phyloP scores from a whole-genome alignment of 1,140 invertebrate genomes.

The Chelonus insularis region DNA sequence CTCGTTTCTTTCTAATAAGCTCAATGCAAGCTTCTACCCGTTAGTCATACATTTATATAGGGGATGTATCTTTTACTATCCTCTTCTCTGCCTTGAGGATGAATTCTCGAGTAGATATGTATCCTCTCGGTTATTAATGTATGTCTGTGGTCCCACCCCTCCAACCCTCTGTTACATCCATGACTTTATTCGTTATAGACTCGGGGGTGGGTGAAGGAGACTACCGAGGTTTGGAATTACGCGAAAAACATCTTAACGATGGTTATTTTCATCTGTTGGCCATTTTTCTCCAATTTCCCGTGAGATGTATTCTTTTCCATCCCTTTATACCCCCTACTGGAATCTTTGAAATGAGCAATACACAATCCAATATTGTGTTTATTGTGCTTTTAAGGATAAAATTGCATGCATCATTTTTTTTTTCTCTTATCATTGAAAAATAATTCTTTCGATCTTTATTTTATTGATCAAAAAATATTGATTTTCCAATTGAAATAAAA shows the following conservation, averaged over 20 bases:
- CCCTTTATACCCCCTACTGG: slow-evolving; percentile 16
- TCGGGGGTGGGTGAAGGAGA: no score
- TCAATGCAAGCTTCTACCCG: slow-evolving; percentile 40
- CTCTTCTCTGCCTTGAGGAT: slow-evolving; percentile 37
- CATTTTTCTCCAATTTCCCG: slow-evolving; percentile 5
- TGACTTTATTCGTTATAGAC: slow-evolving; percentile 21
- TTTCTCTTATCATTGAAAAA: no score
- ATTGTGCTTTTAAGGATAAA: no score
- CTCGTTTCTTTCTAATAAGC: slow-evolving; percentile 52
- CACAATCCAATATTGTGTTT: no score
- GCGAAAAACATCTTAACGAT: slow-evolving; percentile 35
- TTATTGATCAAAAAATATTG: no score
- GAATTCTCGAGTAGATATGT: slow-evolving; percentile 45
- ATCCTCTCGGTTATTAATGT: slow-evolving; percentile 57
- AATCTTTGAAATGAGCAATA: no score
- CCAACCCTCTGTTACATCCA: slow-evolving; percentile 7
- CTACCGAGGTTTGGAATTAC: slow-evolving; percentile 39
- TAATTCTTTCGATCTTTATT: no score
- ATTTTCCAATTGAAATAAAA: no score
- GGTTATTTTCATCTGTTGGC: slow-evolving; percentile 40
- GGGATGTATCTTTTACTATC: slow-evolving; percentile 38
- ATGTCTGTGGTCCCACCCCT: slow-evolving; percentile 43
- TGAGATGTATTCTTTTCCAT: not conserved
- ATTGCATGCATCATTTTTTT: no score
- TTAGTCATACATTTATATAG: slow-evolving; percentile 55